Evolutionary conservation across 2,797 vertebrate genomes (phyloP).

Genomic region (Triplophysa bombifrons): DNA sequence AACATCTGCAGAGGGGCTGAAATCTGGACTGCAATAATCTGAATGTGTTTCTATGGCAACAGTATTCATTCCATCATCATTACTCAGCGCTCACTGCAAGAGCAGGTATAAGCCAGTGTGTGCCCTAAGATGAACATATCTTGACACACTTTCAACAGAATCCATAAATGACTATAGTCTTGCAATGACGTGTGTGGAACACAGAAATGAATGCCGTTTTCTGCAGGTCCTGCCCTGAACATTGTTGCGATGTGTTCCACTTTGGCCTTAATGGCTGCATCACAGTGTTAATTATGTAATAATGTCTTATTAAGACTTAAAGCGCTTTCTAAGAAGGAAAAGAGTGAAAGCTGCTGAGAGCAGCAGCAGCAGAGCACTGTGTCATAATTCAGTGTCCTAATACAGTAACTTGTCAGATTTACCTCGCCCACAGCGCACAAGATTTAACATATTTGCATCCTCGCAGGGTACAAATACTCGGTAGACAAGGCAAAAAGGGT

Average conservation of each 20-base stretch:
- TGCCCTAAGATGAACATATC: background rate
- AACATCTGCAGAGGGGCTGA: slow-evolving; percentile 14
- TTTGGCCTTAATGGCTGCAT: slow-evolving; percentile 51
- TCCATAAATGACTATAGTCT: slow-evolving; percentile 5
- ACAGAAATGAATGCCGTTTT: slow-evolving; percentile 14
- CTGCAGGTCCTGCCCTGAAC: slow-evolving; percentile 18
- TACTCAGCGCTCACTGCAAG: slow-evolving; percentile 2
- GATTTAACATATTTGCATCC: slow-evolving; percentile 12
- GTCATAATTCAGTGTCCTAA: slow-evolving; percentile 7
- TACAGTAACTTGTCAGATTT: slow-evolving; percentile 37
- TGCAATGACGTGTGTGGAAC: background rate
- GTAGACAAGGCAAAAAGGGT: slow-evolving; percentile 2
- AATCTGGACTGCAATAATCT: slow-evolving; percentile 4
- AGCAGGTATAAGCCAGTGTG: background rate
- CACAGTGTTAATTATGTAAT: slow-evolving; percentile 44
- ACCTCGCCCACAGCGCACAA: background rate
- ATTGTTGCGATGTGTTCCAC: slow-evolving; percentile 40
- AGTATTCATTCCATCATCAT: slow-evolving; percentile 23
- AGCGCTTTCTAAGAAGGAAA: slow-evolving; percentile 12
- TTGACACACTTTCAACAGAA: slow-evolving; percentile 2
- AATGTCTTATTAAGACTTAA: slow-evolving; percentile 27
- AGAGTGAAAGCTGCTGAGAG: slow-evolving; percentile 29
- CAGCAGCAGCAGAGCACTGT: background rate
- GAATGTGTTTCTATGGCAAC: slow-evolving; percentile 47
- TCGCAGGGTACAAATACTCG: background rate